Conservation (phyloP, 2,113 vertebrate species). For the Mirza zaza region DNA sequence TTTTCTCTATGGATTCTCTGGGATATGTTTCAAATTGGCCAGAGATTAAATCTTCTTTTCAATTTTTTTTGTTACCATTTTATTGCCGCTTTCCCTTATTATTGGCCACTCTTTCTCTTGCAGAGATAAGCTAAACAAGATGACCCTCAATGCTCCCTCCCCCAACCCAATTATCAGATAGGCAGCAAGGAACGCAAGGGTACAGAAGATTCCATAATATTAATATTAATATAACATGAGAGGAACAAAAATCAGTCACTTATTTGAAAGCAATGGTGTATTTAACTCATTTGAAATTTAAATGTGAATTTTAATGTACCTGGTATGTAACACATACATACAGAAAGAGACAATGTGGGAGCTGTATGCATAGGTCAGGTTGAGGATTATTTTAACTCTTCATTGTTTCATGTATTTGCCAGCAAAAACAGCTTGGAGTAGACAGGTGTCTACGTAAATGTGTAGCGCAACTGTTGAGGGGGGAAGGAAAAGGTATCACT, state of each 20-base stretch:
- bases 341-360: not conserved
- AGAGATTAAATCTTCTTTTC: constrained; percentile 89
- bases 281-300: constrained; percentile 86
- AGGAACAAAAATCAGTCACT: constrained; percentile 83
- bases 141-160: constrained; percentile 77
- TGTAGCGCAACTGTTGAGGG: not conserved
- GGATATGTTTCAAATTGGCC: constrained; percentile 89
- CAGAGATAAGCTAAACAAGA: constrained; percentile 85
- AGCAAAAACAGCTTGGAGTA: constrained; percentile 34
- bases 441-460: not conserved
- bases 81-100: constrained; percentile 82
- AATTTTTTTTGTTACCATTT: constrained; percentile 82
- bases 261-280: constrained; percentile 82
- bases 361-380: constrained; percentile 64
- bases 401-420: constrained; percentile 40
- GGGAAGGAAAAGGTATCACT: not conserved
- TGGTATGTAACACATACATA: constrained; percentile 63
- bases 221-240: constrained; percentile 85
- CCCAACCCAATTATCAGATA: constrained; percentile 85
- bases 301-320: constrained; percentile 83
- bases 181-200: constrained; percentile 78
- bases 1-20: constrained; percentile 85
- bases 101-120: constrained; percentile 80
- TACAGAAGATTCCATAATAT: constrained; percentile 78
- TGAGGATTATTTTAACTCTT: constrained; percentile 72